Base-by-base conservation (phyloP, 2,113 vertebrate species). In the Microcebus griseorufus region DNA sequence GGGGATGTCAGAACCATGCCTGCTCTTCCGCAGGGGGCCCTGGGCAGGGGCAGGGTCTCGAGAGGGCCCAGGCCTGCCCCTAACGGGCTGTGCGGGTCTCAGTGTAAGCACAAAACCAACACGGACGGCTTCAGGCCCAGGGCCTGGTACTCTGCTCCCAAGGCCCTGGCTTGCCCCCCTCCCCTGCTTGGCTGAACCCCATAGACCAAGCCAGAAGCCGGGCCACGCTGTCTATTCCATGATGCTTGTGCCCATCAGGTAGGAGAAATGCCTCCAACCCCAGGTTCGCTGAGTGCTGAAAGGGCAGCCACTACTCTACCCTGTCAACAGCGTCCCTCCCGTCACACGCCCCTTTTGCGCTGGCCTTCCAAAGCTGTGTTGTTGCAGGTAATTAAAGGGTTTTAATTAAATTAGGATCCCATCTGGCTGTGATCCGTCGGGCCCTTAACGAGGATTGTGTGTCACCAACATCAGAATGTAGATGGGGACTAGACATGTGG, bases 361-460 rank as follows among this genome's bases (percentile, higher is more conserved):
- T 96, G 14, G 94, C 96, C 90, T 97, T 98, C 92, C 76, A 5
- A 96, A 93, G 96, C 94, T 96, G 98, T 97, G 91, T 97, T 97
- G 64, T 98, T 97, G 82, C 53, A 98, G 98, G 98, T 98, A 98
- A 99, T 99, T 98, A 99, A 98, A 98, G 97, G 78, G 95, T 97
- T 98, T 98, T 98, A 98, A 99, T 98, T 98, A 98, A 99, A 99
- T 99, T 98, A 98, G 98, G 97, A 96, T 97, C 98, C 98, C 99
- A 99, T 99, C 98, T 99, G 99, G 97, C 98, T 64, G 98, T 97
- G 98, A 97, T 98, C 97, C 90, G 95, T 96, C 48, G 95, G 96
- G 97, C 98, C 98, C 96, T 97, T 98, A 98, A 98, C 96, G 80
- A 98, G 97, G 97, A 98, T 93, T 78, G 16, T 88, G 18, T 98